Percentiles rank a stretch among this genome's conserved stretches.
These are phyloP conservation scores for Porites cylindrica DNA, from an alignment of 92 coral and sea anemone genomes.

Conservation along the genomic window DNA sequence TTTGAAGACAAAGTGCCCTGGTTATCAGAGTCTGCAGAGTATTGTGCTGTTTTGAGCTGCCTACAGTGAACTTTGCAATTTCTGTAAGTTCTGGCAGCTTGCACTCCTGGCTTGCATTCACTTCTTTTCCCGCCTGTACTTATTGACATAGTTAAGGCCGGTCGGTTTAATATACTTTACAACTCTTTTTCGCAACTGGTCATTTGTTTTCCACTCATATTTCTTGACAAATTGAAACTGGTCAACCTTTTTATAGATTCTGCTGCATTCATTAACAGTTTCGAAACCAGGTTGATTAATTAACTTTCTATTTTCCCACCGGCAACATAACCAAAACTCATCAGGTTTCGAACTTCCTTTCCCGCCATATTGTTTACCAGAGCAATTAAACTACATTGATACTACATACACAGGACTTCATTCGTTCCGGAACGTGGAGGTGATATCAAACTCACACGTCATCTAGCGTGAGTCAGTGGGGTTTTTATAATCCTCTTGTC, in stretches of 20 bases:
- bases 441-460: conserved; percentile 16
- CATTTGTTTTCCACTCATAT: too few relatives aligned
- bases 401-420: background rate
- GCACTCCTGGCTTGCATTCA: too few relatives aligned
- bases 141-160: too few relatives aligned
- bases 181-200: too few relatives aligned
- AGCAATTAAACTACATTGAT: conserved; percentile 17
- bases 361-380: conserved; percentile 10
- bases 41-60: too few relatives aligned
- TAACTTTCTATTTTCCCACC: background rate
- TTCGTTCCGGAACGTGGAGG: background rate
- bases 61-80: too few relatives aligned
- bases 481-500: conserved; percentile 13
- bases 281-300: background rate
- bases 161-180: too few relatives aligned
- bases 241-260: background rate
- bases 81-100: too few relatives aligned
- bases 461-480: conserved; percentile 15
- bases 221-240: too few relatives aligned
- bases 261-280: background rate
- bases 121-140: too few relatives aligned
- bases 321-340: background rate
- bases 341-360: background rate
- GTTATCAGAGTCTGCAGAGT: too few relatives aligned
- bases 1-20: too few relatives aligned